phyloP scores from a whole-genome alignment of 2,113 vertebrate genomes.

The Hemiscyllium ocellatum region DNA sequence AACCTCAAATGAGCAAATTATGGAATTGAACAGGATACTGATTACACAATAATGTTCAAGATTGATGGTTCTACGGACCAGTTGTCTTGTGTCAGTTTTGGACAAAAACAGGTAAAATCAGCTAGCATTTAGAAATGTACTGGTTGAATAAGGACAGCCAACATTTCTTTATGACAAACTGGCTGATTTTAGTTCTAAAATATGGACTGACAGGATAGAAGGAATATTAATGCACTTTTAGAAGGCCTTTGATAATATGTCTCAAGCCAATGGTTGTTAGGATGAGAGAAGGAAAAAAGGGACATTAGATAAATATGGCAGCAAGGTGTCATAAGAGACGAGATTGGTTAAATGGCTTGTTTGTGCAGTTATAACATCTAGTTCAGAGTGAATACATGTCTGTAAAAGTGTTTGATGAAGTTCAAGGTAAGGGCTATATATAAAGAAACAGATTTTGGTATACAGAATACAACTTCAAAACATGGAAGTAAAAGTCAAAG shows the following conservation, averaged over 20 bases:
- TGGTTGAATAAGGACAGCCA: neutral
- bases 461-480: neutral
- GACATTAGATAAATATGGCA: neutral
- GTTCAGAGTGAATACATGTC: neutral
- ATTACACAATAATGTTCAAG: neutral
- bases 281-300: neutral
- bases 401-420: neutral
- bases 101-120: neutral
- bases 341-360: neutral
- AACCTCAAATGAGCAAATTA: neutral
- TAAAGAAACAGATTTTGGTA: neutral
- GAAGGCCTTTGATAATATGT: neutral
- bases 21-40: neutral
- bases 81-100: neutral
- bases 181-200: neutral
- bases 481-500: neutral
- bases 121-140: neutral
- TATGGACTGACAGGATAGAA: neutral
- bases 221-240: neutral
- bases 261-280: neutral
- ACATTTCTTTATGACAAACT: neutral
- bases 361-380: neutral
- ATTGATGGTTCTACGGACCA: neutral
- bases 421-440: neutral
- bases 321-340: neutral